Evolutionary conservation across 2,888 invertebrate species (phyloP).

Genomic region (Asteroscopus sphinx): DNA sequence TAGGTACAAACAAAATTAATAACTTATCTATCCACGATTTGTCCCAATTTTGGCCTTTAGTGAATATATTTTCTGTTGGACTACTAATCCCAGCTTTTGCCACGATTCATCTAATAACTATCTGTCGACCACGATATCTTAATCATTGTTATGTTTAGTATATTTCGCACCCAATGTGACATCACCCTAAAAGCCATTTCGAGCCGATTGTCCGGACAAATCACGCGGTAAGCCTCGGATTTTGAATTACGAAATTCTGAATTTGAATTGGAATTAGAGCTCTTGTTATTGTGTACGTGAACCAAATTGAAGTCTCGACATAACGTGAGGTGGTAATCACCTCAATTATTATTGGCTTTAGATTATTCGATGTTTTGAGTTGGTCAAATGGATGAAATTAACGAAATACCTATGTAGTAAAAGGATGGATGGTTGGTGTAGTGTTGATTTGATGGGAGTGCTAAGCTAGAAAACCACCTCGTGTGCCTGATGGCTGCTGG

Average conservation of each 20-base stretch:
- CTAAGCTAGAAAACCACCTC: no score
- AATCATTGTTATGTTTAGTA: no score
- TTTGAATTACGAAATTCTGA: conserved; percentile 52
- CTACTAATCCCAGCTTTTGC: no score
- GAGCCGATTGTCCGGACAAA: conserved; percentile 52
- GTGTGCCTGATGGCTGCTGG: no score
- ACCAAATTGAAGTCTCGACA: conserved; percentile 25
- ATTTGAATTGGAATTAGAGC: conserved; percentile 50
- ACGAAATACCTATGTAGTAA: no score
- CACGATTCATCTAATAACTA: no score
- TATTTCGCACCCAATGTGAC: conserved; percentile 14
- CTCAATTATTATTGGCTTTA: conserved; percentile 9
- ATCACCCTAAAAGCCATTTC: conserved; percentile 38
- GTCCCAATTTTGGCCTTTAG: no score
- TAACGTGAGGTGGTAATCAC: conserved; percentile 3
- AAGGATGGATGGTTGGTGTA: not conserved
- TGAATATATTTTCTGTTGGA: not conserved
- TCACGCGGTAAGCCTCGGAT: conserved; percentile 54
- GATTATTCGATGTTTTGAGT: conserved; percentile 5
- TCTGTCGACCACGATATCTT: no score
- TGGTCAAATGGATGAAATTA: not conserved
- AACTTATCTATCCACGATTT: no score
- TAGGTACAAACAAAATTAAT: no score
- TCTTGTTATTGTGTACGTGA: conserved; percentile 35
- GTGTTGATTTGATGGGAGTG: not conserved